A percentile compares a stretch with the other conserved stretches of the same genome.
phyloP scores from a whole-genome alignment of 2,797 vertebrate species.

The Gastrophryne carolinensis region DNA sequence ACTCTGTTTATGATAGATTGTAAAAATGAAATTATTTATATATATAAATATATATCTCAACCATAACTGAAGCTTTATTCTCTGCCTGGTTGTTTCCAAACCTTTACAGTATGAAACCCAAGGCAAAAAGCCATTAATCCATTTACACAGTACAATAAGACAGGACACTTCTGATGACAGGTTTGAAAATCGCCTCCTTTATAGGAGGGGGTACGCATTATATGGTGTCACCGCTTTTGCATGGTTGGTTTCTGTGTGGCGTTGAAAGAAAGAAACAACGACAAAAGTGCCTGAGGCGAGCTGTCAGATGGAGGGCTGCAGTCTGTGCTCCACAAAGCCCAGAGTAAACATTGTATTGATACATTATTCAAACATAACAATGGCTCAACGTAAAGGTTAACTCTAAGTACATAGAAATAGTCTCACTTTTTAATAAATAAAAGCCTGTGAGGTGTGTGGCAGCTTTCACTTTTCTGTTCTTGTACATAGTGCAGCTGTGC shows the following conservation, averaged over 20 bases:
- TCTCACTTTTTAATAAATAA: conserved; percentile 48
- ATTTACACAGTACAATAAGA: neutral
- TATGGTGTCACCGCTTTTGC: conserved; percentile 31
- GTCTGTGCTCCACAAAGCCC: conserved; percentile 38
- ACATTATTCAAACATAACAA: conserved; percentile 48
- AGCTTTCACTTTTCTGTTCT: conserved; percentile 1
- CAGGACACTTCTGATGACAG: neutral
- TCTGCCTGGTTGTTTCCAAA: neutral
- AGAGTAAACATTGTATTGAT: conserved; percentile 47
- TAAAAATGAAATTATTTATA: too few species aligned
- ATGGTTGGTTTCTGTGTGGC: conserved; percentile 3
- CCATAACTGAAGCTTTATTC: too few species aligned
- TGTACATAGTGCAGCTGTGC: conserved; percentile 36
- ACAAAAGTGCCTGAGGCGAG: conserved; percentile 29
- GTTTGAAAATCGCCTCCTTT: conserved; percentile 6
- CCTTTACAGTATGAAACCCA: conserved; percentile 5
- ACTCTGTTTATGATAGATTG: too few species aligned
- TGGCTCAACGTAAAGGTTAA: conserved; percentile 30
- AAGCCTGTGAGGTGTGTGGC: neutral
- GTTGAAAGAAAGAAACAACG: conserved; percentile 44
- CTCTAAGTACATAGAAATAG: conserved; percentile 44
- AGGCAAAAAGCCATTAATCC: conserved; percentile 8
- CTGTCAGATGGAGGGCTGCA: conserved; percentile 41
- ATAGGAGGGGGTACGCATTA: neutral
- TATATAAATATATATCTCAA: too few species aligned